Conservation (phyloP, 2,797 vertebrate species). For the Enteromius trimaculatus region DNA sequence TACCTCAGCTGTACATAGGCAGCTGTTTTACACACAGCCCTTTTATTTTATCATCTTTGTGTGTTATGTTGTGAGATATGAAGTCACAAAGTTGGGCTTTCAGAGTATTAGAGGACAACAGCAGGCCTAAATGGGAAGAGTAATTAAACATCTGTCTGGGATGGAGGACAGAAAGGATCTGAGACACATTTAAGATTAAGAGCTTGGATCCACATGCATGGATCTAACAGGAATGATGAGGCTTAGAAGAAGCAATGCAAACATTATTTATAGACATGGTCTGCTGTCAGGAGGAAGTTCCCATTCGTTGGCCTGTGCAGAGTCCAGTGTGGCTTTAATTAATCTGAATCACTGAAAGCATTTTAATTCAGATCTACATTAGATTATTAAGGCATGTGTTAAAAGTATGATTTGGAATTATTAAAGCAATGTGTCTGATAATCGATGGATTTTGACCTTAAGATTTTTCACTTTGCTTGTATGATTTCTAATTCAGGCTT, state of each 20-base stretch:
- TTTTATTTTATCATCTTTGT: not conserved
- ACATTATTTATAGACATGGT: conserved; percentile 35
- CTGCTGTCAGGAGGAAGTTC: conserved; percentile 11
- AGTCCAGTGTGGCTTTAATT: conserved; percentile 4
- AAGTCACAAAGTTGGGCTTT: not conserved
- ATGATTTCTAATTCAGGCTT: conserved; percentile 13
- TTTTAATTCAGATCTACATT: conserved; percentile 12
- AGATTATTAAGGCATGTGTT: not conserved
- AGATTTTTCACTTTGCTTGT: conserved; percentile 19
- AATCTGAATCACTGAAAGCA: conserved; percentile 9
- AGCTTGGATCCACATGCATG: conserved; percentile 18
- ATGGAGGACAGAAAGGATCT: conserved; percentile 27
- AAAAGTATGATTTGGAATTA: not conserved
- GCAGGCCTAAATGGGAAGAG: conserved; percentile 23
- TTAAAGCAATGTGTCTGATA: conserved; percentile 14
- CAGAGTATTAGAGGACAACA: conserved; percentile 1
- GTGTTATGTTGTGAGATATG: not conserved
- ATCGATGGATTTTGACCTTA: not conserved
- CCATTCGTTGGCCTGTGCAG: not conserved
- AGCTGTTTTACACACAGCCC: conserved; percentile 13
- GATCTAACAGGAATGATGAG: conserved; percentile 20
- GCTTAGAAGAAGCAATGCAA: conserved; percentile 26
- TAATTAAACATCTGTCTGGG: conserved; percentile 48
- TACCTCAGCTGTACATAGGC: conserved; percentile 5
- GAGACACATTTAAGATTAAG: conserved; percentile 36